Evolutionary conservation across 2,113 vertebrate species (phyloP), one percentile per base, ranked within the genome.

Genomic region (Phylloscopus trochilus): DNA sequence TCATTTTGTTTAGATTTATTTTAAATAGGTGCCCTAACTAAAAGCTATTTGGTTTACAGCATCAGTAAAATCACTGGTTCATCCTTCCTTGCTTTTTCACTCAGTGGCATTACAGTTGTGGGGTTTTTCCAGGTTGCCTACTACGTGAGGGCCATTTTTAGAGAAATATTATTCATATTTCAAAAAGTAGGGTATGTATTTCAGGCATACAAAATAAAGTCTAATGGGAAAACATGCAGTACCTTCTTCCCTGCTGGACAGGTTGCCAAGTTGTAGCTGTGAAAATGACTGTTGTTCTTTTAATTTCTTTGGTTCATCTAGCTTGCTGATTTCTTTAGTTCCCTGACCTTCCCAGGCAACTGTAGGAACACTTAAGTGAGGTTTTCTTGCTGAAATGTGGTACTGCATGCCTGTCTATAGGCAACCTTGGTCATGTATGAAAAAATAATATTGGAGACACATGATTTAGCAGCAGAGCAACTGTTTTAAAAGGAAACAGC

Each of bases 41-140:
- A 95, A 91, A 89, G 83, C 41, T 87, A n/a, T 95, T 93, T 90
- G 66, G 28, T 84, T 94, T 95, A 88, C 43, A 87, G 56, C 52
- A 64, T 69, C 78, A 77, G 55, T 90, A 76, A 96, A 94, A 92
- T 74, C 83, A 87, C n/a, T 35, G 31, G 33, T 82, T 95, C 52
- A 12, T 11, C 35, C 41, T 89, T 93, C 37, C 13, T 46, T 86
- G 46, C 39, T 73, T 87, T 83, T 78, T 77, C 47, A 64, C 33
- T 89, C 22, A 16, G 33, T 58, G 53, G 59, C 70, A 78, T 86
- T 86, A 68, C 23, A 67, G 60, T 8, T 74, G 31, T 83, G 63
- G 35, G 15, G 4, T 46, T 92, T 91, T 85, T 75, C n/a, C 30
- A 92, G 41, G 41, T 53, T 92, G 58, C 62, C 68, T 84, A 24